A percentile compares a stretch with the other conserved stretches of the same genome.
phyloP scores from a whole-genome alignment of 2,888 invertebrate species.

The Amiota minor region DNA sequence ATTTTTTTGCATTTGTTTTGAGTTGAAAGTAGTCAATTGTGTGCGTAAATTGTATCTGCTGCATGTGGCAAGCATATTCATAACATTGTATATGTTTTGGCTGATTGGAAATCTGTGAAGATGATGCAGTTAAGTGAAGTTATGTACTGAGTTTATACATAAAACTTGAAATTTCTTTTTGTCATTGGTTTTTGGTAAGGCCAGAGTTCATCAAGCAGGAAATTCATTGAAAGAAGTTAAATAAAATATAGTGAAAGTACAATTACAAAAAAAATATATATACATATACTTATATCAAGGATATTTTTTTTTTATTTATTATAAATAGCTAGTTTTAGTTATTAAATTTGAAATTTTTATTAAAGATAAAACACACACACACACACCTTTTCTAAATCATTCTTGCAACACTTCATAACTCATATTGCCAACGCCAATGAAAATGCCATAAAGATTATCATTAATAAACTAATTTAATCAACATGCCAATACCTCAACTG shows the following conservation, averaged over 20 bases:
- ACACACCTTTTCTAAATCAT: background rate
- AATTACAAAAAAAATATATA: background rate
- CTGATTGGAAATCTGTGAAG: conserved; percentile 12
- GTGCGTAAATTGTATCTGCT: background rate
- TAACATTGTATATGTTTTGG: background rate
- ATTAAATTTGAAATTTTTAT: too few relatives aligned
- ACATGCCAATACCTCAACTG: too few relatives aligned
- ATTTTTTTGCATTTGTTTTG: conserved; percentile 51
- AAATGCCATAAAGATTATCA: background rate
- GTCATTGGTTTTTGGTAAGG: conserved; percentile 10
- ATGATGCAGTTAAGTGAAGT: conserved; percentile 22
- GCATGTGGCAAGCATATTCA: background rate
- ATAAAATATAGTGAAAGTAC: conserved; percentile 7
- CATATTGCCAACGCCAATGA: conserved; percentile 12
- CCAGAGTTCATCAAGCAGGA: conserved; percentile 23
- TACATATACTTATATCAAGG: background rate
- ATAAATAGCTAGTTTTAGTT: too few relatives aligned
- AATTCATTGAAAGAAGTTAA: background rate
- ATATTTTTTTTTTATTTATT: too few relatives aligned
- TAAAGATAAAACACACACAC: too few relatives aligned
- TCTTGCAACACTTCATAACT: conserved; percentile 9
- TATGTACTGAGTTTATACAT: conserved; percentile 8
- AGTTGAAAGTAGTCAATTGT: background rate
- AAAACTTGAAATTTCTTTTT: background rate
- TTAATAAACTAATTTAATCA: conserved; percentile 1